Conservation (phyloP, 2,113 vertebrate genomes). For the Galbula dea region DNA sequence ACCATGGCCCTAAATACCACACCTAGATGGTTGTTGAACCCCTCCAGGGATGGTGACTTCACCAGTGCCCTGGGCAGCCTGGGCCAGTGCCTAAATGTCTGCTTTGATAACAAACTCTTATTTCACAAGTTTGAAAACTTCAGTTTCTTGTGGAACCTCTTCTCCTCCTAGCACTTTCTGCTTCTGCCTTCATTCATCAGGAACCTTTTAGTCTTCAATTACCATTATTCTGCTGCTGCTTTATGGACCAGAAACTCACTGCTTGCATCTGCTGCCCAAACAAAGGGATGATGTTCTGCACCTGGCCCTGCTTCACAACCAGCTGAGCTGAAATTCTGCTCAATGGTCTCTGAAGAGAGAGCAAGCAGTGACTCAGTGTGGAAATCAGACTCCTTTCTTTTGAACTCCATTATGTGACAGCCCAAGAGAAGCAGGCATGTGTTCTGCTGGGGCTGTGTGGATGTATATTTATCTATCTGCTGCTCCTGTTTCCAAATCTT, state of each 20-base stretch:
- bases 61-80: no score
- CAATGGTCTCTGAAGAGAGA: neutral
- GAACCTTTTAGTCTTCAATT: neutral
- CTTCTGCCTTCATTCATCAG: slow-evolving; percentile 4
- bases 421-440: neutral
- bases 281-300: slow-evolving; percentile 40
- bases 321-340: neutral
- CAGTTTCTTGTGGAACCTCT: neutral
- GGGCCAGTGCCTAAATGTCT: no score
- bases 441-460: neutral
- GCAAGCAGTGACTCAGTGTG: slow-evolving; percentile 38
- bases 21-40: no score
- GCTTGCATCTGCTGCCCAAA: slow-evolving; percentile 10
- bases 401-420: neutral
- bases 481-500: neutral
- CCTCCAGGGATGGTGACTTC: no score
- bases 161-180: slow-evolving; percentile 8
- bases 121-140: neutral
- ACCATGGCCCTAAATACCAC: no score
- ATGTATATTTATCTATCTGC: neutral
- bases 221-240: slow-evolving; percentile 13
- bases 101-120: no score
- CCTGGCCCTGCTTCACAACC: slow-evolving; percentile 28
- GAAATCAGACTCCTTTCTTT: slow-evolving; percentile 38
- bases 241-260: neutral